Base-by-base conservation (phyloP, 2,797 vertebrate species). In the Catostomus latipinnis region DNA sequence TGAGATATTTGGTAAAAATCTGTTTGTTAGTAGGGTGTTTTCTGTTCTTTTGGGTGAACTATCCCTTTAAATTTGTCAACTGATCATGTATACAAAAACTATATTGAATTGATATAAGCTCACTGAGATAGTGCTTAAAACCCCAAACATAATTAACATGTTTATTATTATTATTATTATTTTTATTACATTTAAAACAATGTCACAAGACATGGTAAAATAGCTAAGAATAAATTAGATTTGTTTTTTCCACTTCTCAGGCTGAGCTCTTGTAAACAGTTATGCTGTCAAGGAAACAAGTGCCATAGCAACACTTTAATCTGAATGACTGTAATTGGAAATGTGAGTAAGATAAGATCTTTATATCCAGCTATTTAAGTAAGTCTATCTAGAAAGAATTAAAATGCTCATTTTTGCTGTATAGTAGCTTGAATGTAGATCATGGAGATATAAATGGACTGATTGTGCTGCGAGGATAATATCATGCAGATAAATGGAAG, bases 281-380 rank as follows among this genome's bases (percentile, higher is more conserved):
- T 67, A 85, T 86, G 92, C 93, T 91, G 92, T 92, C 93, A 93
- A 91, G 92, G 93, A 92, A 93, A 94, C 92, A 88, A 91, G 91
- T 86, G 83, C 89, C 88, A 89, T 84, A 58, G 84, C 83, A 82
- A 91, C 89, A 91, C 90, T 88, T 92, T 93, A 92, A 92, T 92
- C 93, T 91, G 88, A 83, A 88, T 84, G 88, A 92, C 89, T 88
- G 89, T 91, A 92, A 93, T 92, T 93, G 91, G 91, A 93, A 92
- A 91, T 90, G 68, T 43, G 57, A 81, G 83, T 84, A 88, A 70
- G 88, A 91, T 91, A 91, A 90, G 86, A 92, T 92, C 91, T 92
- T 86, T 75, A 81, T 87, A 87, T 90, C 85, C 76, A 87, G 86
- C 86, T 78, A 86, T 89, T 79, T 87, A 84, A 90, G 87, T 85